phyloP scores from a whole-genome alignment of 2,113 vertebrate genomes.

The Lonchura striata region DNA sequence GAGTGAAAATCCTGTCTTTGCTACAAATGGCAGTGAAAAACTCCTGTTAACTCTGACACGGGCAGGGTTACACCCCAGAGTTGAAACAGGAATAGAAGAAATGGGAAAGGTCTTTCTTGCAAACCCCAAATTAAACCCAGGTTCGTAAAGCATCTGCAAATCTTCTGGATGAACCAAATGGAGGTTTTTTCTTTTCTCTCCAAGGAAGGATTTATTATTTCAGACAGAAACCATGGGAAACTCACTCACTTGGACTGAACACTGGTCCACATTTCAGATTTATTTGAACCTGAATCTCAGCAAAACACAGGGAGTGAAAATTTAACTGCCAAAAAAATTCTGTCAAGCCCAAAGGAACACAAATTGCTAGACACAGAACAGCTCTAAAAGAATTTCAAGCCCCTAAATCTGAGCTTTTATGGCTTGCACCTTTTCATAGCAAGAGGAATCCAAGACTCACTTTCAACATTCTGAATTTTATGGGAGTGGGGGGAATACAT shows the following conservation, averaged over 20 bases:
- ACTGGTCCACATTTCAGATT: constrained; percentile 1
- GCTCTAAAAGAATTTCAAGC: neutral
- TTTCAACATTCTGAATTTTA: neutral
- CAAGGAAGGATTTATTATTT: neutral
- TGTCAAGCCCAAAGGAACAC: constrained; percentile 10
- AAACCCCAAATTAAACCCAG: constrained; percentile 36
- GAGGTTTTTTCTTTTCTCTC: neutral
- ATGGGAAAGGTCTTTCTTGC: neutral
- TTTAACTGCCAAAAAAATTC: constrained; percentile 11
- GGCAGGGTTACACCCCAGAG: neutral
- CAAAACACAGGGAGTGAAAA: constrained; percentile 18
- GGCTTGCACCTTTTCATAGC: neutral
- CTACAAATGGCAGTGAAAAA: neutral
- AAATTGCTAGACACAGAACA: constrained; percentile 2
- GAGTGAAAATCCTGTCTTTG: neutral
- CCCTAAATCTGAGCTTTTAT: constrained; percentile 17
- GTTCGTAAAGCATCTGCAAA: constrained; percentile 21
- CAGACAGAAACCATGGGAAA: constrained; percentile 52
- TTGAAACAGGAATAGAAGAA: neutral
- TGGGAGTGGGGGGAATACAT: fast-evolving
- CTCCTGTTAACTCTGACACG: neutral
- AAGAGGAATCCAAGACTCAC: neutral
- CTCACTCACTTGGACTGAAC: constrained; percentile 23
- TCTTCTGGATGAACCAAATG: constrained; percentile 21
- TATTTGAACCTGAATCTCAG: constrained; percentile 26